Evolutionary conservation across 2,113 vertebrate genomes (phyloP), one percentile per base, ranked within the genome.

Genomic region (Vulpes lagopus): DNA sequence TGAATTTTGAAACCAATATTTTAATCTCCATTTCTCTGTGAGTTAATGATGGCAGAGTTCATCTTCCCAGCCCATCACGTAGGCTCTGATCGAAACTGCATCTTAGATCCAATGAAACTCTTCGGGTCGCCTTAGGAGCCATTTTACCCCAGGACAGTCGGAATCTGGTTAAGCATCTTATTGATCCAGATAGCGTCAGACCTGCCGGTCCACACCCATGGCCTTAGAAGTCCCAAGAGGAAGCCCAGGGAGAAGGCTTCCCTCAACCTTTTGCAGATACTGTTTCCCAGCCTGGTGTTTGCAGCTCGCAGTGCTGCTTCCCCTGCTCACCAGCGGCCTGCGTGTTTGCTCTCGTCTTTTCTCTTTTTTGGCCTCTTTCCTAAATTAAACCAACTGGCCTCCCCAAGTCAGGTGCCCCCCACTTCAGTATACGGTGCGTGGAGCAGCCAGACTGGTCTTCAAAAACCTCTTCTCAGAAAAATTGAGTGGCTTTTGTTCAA

Each of bases 381-480:
- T 81, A 38, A 87, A 15, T 60, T 3, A 49, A 38, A 25, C 6
- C 23, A 60, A 1, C 22, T 1, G 55, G 32, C 38, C 20, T 69
- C 49, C 38, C 94, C 57, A 43, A 32, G 20, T 65, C 5, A 5
- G 27, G n/a, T 1, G 4, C 11, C 4, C 55, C 59, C 12, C 32
- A 3, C 64, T 5, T 8, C 6, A 2, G 1, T 11, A 1, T 51
- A 11, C 53, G 32, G 0, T 14, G 5, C 16, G 0, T 17, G 5
- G 6, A 38, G 64, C 76, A n/a, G 65, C 80, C 57, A 19, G 22
- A 25, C 0, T 20, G 23, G 2, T 67, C 91, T 90, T 80, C 53
- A 12, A 60, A 90, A 57, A 49, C 11, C 1, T 10, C 12, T 80
- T 74, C 71, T 49, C 69, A 12, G 22, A 62, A 79, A 32, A 73